Evolutionary conservation across 2,888 invertebrate genomes (phyloP).

Genomic region (Acronicta leporina): DNA sequence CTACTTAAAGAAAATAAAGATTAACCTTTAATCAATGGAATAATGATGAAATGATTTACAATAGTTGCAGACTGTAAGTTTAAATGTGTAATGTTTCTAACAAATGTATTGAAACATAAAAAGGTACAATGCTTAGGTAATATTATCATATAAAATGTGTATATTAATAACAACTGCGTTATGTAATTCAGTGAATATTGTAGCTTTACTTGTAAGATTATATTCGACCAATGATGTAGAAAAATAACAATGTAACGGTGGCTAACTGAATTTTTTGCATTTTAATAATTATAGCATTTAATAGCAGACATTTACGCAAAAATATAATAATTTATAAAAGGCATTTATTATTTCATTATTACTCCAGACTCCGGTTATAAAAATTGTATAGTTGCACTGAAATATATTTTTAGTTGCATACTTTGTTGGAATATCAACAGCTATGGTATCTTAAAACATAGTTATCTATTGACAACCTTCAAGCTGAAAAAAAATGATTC

Average conservation of each 20-base stretch:
- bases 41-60: too few species aligned
- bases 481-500: too few species aligned
- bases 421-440: too few species aligned
- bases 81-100: too few species aligned
- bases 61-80: too few species aligned
- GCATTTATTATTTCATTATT: slow-evolving; percentile 22
- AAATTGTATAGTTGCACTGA: not conserved
- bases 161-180: too few species aligned
- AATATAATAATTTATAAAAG: slow-evolving; percentile 41
- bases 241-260: slow-evolving; percentile 24
- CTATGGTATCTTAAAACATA: too few species aligned
- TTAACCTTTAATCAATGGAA: too few species aligned
- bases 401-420: too few species aligned
- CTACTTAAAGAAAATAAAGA: too few species aligned
- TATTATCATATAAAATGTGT: not conserved
- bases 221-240: slow-evolving; percentile 30
- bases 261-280: slow-evolving; percentile 51
- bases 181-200: slow-evolving; percentile 10
- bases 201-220: slow-evolving; percentile 17
- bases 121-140: not conserved
- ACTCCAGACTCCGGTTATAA: not conserved
- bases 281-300: slow-evolving; percentile 48
- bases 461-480: too few species aligned
- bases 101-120: too few species aligned
- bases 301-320: slow-evolving; percentile 39